A percentile compares a stretch with the other conserved stretches of the same genome.
These are phyloP conservation scores for Tortrix viridana DNA, from an alignment of 2,888 invertebrate genomes.

Conservation along the genomic window DNA sequence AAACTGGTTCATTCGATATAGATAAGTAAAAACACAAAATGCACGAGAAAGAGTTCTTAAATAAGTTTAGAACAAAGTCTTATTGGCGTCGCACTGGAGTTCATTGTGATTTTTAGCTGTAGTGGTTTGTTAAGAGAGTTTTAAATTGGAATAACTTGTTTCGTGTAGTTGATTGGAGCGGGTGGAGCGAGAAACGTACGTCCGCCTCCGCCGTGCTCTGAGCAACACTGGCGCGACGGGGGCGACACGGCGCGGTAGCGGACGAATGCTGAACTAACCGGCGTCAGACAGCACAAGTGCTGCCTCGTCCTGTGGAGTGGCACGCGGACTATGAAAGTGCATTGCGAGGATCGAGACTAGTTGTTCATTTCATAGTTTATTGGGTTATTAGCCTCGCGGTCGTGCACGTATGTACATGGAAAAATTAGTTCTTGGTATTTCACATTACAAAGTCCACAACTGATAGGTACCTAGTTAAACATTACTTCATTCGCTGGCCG, in stretches of 20 bases:
- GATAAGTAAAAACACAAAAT: constrained; percentile 71
- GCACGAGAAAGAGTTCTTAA: constrained; percentile 65
- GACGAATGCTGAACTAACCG: constrained; percentile 61
- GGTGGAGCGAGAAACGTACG: constrained; percentile 55
- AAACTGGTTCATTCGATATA: constrained; percentile 64
- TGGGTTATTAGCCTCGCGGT: constrained; percentile 50
- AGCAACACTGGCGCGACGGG: constrained; percentile 67
- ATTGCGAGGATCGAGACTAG: constrained; percentile 62
- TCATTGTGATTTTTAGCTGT: constrained; percentile 60
- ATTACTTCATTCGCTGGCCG: no score
- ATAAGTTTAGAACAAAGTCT: constrained; percentile 55
- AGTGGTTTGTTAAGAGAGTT: constrained; percentile 44
- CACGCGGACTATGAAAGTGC: constrained; percentile 43
- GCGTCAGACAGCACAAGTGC: constrained; percentile 48
- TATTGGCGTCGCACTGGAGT: constrained; percentile 57
- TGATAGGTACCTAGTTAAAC: background rate
- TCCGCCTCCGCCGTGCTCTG: constrained; percentile 63
- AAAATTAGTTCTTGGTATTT: constrained; percentile 6
- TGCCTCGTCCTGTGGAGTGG: constrained; percentile 35
- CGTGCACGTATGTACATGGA: background rate
- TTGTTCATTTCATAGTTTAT: constrained; percentile 52
- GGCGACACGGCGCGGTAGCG: constrained; percentile 66
- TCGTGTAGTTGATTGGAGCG: constrained; percentile 59
- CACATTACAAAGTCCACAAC: background rate
- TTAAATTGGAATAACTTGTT: constrained; percentile 70